These are phyloP conservation scores for Pluvialis apricaria DNA, from an alignment of 2,113 vertebrate species.

Conservation along the genomic window DNA sequence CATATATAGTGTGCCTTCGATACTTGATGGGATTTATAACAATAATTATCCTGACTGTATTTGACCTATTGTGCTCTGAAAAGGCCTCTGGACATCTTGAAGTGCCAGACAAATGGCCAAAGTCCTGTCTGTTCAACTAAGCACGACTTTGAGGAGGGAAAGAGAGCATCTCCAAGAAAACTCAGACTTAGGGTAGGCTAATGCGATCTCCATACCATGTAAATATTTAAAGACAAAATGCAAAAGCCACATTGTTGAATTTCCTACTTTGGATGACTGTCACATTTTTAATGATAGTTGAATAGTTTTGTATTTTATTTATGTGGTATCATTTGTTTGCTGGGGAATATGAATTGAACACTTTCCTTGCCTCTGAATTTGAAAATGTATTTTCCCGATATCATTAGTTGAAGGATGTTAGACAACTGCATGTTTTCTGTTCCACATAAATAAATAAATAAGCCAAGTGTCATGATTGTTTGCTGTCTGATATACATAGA, in stretches of 20 bases:
- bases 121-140: not conserved
- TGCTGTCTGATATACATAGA: conserved; percentile 4
- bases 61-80: not conserved
- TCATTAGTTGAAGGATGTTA: conserved; percentile 43
- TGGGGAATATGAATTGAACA: not conserved
- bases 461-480: conserved; percentile 11
- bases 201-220: not conserved
- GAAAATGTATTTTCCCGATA: conserved; percentile 12
- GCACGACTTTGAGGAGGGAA: not conserved
- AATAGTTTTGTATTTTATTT: conserved; percentile 69
- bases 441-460: conserved; percentile 50
- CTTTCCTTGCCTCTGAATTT: conserved; percentile 38
- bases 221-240: conserved; percentile 57
- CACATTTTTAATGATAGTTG: conserved; percentile 61
- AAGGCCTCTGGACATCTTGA: not conserved
- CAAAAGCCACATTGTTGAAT: conserved; percentile 11
- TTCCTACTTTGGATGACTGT: conserved; percentile 23
- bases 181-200: not conserved
- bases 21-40: not conserved
- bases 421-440: conserved; percentile 2
- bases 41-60: not conserved
- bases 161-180: not conserved
- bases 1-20: not conserved
- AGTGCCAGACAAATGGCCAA: not conserved
- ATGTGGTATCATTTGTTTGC: conserved; percentile 61